phyloP scores from a whole-genome alignment of 2,888 invertebrate genomes.

The Hirtodrosophila histrioides region DNA sequence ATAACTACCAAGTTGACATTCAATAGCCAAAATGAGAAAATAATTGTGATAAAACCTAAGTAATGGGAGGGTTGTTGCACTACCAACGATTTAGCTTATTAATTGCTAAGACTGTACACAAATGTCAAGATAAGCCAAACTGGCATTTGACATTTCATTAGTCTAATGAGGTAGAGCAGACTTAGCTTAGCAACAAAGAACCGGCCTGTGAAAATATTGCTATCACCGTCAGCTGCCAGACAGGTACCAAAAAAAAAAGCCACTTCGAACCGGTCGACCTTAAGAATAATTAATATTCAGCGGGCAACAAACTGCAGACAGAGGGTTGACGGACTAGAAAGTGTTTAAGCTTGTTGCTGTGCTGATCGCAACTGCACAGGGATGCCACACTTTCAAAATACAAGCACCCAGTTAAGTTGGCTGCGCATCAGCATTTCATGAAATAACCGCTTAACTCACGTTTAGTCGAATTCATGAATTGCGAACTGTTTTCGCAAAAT shows the following conservation, averaged over 20 bases:
- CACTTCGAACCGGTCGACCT: conserved; percentile 62
- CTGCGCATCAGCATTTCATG: too few relatives aligned
- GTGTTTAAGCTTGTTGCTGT: not conserved
- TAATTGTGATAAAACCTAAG: not conserved
- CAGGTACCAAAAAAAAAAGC: conserved; percentile 19
- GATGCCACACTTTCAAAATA: too few relatives aligned
- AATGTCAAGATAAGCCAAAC: conserved; percentile 28
- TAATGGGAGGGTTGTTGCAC: not conserved
- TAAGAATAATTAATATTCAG: conserved; percentile 37
- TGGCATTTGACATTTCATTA: conserved; percentile 27
- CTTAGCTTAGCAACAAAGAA: conserved; percentile 40
- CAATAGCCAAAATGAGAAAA: conserved; percentile 1
- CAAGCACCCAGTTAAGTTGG: too few relatives aligned
- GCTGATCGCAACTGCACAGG: too few relatives aligned
- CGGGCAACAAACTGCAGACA: conserved; percentile 13
- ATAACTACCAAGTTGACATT: conserved; percentile 10
- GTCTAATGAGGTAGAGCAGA: conserved; percentile 2
- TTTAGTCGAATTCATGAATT: too few relatives aligned
- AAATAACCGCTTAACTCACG: too few relatives aligned
- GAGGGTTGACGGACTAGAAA: not conserved
- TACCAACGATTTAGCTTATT: conserved; percentile 7
- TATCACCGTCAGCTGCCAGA: conserved; percentile 11
- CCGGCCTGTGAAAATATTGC: conserved; percentile 8
- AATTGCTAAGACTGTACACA: conserved; percentile 6
- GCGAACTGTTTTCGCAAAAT: too few relatives aligned